Percentiles rank a stretch among this genome's conserved stretches.
Conservation (phyloP, 2,888 invertebrate genomes). For the Drosophila buzzatii region DNA sequence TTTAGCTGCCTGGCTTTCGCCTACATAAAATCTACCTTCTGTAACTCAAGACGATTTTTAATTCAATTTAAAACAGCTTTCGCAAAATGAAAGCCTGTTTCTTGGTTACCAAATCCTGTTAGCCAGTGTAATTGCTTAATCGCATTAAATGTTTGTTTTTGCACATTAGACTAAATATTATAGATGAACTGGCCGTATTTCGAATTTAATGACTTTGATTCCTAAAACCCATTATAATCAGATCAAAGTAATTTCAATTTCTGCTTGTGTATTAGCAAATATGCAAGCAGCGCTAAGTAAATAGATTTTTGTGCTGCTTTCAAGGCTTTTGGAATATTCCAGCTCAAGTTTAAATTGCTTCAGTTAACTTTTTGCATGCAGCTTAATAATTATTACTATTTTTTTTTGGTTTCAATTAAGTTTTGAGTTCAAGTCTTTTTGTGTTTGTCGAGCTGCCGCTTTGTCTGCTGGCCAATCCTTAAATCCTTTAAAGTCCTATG, state of each 20-base stretch:
- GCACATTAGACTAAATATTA: constrained; percentile 13
- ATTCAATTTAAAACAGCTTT: neutral
- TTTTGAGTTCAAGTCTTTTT: neutral
- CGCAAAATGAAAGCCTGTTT: neutral
- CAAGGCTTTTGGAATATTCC: neutral
- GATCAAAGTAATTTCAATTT: constrained; percentile 6
- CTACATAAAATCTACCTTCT: neutral
- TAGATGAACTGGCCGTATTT: constrained; percentile 6
- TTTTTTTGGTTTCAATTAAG: neutral
- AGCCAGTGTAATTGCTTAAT: constrained; percentile 26
- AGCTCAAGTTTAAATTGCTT: neutral
- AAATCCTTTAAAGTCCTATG: constrained; percentile 4
- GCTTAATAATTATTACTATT: constrained; percentile 2
- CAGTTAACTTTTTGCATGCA: neutral
- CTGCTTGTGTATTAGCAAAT: neutral
- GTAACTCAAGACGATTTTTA: neutral
- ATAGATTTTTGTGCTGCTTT: neutral
- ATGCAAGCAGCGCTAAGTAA: neutral
- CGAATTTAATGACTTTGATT: constrained; percentile 10
- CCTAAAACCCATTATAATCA: constrained; percentile 2
- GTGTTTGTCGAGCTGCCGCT: constrained; percentile 1
- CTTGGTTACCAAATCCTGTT: neutral
- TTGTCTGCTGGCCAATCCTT: neutral
- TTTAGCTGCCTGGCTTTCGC: neutral
- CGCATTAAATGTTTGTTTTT: constrained; percentile 35